Evolutionary conservation across 2,113 vertebrate genomes (phyloP), one percentile per base, ranked within the genome.

Genomic region (Sphaerodactylus townsendi): DNA sequence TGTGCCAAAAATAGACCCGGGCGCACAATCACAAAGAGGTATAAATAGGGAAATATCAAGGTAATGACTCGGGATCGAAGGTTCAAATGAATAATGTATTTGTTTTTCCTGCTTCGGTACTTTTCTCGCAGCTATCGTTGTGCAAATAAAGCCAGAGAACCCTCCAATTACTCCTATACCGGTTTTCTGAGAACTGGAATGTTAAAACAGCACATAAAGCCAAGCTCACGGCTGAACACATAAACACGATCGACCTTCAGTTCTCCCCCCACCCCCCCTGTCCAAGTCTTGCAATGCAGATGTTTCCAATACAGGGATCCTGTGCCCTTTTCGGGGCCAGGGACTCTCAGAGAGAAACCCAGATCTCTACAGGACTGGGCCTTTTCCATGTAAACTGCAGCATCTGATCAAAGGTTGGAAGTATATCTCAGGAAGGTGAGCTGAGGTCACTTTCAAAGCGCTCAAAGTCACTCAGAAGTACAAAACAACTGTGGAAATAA

Each of bases 1-100:
- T 78, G 81, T 78, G 81, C 76, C 89, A 88, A 92, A 94, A 93
- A 93, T 93, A 94, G 90, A 88, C 62, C 23, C 33, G n/a, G 7
- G 10, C 33, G 21, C 8, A 28, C 11, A 82, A 73, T 44, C 53
- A 13, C 69, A 21, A 65, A 3, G 1, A 81, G 86, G 86, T 30
- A 21, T 91, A 91, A 91, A 92, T 74, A 90, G 73, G 21, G 78
- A 91, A 80, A 82, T 90, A 91, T 87, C 90, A 93, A 82, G 79
- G 92, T 85, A 94, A 88, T 85, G 84, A 85, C 88, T 90, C 75
- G 0, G n/a, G 81, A 93, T 73, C 90, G 92, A 92, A 93, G 79
- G 89, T 86, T 93, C 84, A 68, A 77, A 93, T 92, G 93, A 94
- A 93, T 90, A 94, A 95, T 93, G 84, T 92, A 91, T 90, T 92